These are phyloP conservation scores for Tokudaia tokunoshimensis DNA, from an alignment of 2,797 vertebrate genomes.

Conservation along the genomic window DNA sequence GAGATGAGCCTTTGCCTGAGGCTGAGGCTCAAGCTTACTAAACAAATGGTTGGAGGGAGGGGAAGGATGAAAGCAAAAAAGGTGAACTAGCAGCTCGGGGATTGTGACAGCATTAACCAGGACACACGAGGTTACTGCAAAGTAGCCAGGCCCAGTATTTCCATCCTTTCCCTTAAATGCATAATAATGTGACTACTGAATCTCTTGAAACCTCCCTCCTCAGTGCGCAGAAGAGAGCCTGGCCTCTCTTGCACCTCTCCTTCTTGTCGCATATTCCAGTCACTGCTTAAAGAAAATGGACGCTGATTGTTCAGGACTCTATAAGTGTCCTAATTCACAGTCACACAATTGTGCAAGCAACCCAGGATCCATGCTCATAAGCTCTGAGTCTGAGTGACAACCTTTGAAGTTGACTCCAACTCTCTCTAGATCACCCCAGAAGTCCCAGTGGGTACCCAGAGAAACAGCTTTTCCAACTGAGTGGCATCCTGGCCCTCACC, in stretches of 20 bases:
- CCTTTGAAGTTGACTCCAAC: background rate
- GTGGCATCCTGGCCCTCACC: background rate
- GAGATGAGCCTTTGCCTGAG: background rate
- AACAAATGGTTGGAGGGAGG: background rate
- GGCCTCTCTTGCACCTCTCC: background rate
- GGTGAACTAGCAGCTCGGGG: background rate
- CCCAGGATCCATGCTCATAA: background rate
- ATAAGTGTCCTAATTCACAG: background rate
- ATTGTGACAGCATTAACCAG: background rate
- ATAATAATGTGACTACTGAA: background rate
- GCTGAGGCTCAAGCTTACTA: background rate
- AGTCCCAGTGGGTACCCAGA: background rate
- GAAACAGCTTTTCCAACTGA: background rate
- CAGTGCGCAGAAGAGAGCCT: background rate
- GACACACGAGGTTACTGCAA: background rate
- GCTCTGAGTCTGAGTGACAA: background rate
- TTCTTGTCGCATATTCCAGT: background rate
- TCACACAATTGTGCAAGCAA: background rate
- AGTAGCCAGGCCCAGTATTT: background rate
- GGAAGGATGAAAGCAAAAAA: background rate
- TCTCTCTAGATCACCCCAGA: background rate
- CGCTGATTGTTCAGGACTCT: background rate
- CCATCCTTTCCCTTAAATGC: constrained; percentile 16
- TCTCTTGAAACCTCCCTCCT: background rate
- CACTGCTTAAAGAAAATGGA: background rate